A percentile compares a stretch with the other conserved stretches of the same genome.
Conservation (phyloP, 2,113 vertebrate species). For the Lethenteron reissneri region DNA sequence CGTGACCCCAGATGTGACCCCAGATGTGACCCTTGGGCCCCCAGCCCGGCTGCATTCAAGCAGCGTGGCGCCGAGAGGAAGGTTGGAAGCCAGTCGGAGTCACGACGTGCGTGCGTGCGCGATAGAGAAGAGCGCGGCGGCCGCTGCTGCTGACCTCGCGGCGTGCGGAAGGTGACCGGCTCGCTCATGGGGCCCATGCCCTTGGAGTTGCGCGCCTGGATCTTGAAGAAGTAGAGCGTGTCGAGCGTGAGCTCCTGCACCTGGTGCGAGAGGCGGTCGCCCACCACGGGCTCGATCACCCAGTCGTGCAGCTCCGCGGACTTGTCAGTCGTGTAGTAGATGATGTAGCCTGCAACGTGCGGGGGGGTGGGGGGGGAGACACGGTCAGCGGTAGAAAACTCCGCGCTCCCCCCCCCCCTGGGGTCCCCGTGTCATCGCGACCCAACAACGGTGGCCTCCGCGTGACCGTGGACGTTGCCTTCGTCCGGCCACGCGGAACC, state of each 20-base stretch:
- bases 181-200: constrained; percentile 98
- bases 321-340: constrained; percentile 92
- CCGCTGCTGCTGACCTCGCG: constrained; percentile 40
- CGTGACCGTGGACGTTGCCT: too few species aligned
- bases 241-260: constrained; percentile 91
- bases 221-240: constrained; percentile 91
- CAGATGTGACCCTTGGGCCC: too few species aligned
- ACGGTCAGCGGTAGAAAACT: neutral
- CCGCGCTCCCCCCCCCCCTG: neutral
- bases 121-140: too few species aligned
- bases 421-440: neutral
- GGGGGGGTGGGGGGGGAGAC: neutral
- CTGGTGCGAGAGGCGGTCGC: constrained; percentile 83
- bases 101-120: too few species aligned
- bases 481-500: too few species aligned
- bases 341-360: constrained; percentile 59
- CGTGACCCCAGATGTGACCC: too few species aligned
- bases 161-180: constrained; percentile 79
- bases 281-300: constrained; percentile 90
- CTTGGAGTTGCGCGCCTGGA: constrained; percentile 92
- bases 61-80: too few species aligned
- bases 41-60: too few species aligned
- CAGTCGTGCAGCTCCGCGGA: constrained; percentile 89
- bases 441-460: too few species aligned
- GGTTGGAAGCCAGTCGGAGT: too few species aligned